phyloP scores from a whole-genome alignment of 2,888 invertebrate genomes.

The Acleris emargana region DNA sequence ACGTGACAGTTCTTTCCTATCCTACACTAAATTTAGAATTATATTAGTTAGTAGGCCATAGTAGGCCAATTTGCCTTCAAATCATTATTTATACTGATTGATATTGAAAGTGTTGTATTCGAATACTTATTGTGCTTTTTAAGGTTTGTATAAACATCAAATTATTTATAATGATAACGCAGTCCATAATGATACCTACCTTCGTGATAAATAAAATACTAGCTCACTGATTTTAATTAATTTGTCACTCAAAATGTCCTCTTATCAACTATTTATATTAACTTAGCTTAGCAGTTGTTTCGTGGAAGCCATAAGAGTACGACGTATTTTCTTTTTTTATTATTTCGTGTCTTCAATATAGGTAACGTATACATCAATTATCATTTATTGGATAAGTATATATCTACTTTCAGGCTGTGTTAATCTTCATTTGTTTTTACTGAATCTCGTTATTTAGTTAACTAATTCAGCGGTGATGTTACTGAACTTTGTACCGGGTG shows the following conservation, averaged over 20 bases:
- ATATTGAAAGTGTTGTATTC: too few species aligned
- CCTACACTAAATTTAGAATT: too few species aligned
- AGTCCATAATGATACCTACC: too few species aligned
- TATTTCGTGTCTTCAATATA: background rate
- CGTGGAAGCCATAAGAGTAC: constrained; percentile 17
- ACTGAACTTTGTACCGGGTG: constrained; percentile 38
- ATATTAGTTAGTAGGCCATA: too few species aligned
- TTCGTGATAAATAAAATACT: too few species aligned
- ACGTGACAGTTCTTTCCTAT: too few species aligned
- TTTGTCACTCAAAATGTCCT: constrained; percentile 15
- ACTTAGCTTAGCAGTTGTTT: constrained; percentile 31
- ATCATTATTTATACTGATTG: too few species aligned
- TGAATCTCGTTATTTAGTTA: background rate
- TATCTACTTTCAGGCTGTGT: background rate
- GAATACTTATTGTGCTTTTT: too few species aligned
- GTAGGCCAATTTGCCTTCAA: too few species aligned
- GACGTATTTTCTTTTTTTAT: constrained; percentile 27
- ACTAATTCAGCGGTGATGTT: background rate
- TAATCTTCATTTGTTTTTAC: constrained; percentile 1
- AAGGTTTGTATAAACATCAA: too few species aligned
- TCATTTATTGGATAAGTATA: background rate
- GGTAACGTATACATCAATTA: constrained; percentile 23
- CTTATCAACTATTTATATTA: constrained; percentile 17
- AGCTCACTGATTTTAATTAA: constrained; percentile 13
- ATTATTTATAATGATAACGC: too few species aligned